Percentiles rank a stretch among this genome's conserved stretches.
Evolutionary conservation across 2,888 invertebrate species (phyloP).

Genomic region (Nemoura dubitans): DNA sequence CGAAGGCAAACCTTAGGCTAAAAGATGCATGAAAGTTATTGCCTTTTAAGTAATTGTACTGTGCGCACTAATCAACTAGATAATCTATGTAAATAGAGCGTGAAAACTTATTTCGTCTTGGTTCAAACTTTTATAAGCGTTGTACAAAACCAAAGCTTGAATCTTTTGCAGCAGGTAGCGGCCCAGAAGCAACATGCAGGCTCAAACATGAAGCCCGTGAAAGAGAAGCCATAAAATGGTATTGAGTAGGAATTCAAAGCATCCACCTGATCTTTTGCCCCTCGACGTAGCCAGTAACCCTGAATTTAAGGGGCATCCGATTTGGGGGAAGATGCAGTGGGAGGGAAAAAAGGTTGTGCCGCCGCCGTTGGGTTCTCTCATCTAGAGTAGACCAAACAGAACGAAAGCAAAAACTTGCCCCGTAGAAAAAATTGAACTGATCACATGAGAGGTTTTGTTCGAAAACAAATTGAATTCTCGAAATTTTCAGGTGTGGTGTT

Average conservation of each 20-base stretch:
- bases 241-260: conserved; percentile 14
- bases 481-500: conserved; percentile 33
- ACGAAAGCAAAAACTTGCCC: not conserved
- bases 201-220: not conserved
- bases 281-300: not conserved
- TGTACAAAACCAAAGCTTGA: not conserved
- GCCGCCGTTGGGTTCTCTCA: conserved; percentile 14
- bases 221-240: not conserved
- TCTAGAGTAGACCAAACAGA: not conserved
- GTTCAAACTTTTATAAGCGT: not conserved
- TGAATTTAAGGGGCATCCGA: conserved; percentile 25
- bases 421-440: not conserved
- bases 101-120: not conserved
- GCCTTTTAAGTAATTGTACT: not conserved
- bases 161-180: not conserved
- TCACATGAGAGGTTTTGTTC: not conserved
- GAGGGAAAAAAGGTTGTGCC: not conserved
- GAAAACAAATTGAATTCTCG: conserved; percentile 23
- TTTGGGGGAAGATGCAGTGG: not conserved
- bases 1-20: not conserved
- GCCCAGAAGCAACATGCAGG: not conserved
- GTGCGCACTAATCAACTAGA: not conserved
- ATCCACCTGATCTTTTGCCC: conserved; percentile 32
- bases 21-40: not conserved
- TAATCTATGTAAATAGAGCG: conserved; percentile 4